Evolutionary conservation across 2,888 invertebrate species (phyloP).

Genomic region (Drosophila quasianomalipes): DNA sequence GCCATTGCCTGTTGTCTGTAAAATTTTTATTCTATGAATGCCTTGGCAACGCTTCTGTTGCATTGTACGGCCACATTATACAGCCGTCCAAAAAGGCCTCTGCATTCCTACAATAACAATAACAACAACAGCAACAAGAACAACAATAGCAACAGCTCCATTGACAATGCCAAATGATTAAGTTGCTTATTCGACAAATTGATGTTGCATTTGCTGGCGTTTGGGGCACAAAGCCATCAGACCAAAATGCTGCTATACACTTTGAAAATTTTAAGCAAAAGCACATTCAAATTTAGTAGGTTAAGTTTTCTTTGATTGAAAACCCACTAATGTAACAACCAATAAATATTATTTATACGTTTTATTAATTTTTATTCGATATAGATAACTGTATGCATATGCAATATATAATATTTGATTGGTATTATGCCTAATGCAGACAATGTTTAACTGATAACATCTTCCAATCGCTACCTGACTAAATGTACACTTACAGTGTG

Average conservation of each 20-base stretch:
- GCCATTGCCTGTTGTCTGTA: slow-evolving; percentile 54
- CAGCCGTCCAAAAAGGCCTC: slow-evolving; percentile 26
- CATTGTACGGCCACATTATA: slow-evolving; percentile 16
- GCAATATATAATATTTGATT: neutral
- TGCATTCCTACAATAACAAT: neutral
- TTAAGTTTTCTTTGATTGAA: neutral
- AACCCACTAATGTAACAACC: neutral
- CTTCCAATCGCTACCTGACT: slow-evolving; percentile 1
- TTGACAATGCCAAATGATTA: slow-evolving; percentile 75
- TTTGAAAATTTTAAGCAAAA: neutral
- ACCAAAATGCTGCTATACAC: slow-evolving; percentile 5
- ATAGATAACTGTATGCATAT: neutral
- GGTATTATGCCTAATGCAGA: neutral
- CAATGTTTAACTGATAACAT: slow-evolving; percentile 1
- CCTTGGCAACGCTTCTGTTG: slow-evolving; percentile 63
- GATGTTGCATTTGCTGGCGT: slow-evolving; percentile 59
- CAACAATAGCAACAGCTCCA: slow-evolving; percentile 37
- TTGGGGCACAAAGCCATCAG: slow-evolving; percentile 2
- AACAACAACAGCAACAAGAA: slow-evolving; percentile 14
- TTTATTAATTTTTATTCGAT: neutral
- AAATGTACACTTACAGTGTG: slow-evolving; percentile 7
- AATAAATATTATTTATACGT: no score
- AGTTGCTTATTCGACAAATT: slow-evolving; percentile 82
- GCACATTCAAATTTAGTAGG: neutral
- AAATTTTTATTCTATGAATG: slow-evolving; percentile 71